These are phyloP conservation scores for Malacoraja senta DNA, from an alignment of 2,797 vertebrate genomes.

Conservation along the genomic window DNA sequence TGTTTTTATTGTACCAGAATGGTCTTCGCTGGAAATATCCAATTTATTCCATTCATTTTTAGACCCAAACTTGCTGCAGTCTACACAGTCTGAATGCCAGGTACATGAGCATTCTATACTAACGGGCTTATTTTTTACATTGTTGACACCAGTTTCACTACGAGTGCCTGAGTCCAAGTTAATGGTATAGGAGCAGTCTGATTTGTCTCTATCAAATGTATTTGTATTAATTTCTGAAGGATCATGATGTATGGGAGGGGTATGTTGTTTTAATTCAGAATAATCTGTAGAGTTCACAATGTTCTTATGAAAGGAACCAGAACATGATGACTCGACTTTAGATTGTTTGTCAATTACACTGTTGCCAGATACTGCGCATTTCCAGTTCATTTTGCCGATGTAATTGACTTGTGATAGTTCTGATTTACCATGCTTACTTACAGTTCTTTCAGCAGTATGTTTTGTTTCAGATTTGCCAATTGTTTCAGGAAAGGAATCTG, in stretches of 20 bases:
- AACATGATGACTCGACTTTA: constrained; percentile 46
- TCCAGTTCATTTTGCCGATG: constrained; percentile 48
- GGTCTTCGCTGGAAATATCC: background rate
- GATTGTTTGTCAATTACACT: constrained; percentile 48
- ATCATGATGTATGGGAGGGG: background rate
- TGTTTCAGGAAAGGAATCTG: constrained; percentile 58
- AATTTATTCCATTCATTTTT: constrained; percentile 34
- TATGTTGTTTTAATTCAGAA: constrained; percentile 47
- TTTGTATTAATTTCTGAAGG: constrained; percentile 6
- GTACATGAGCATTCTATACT: background rate
- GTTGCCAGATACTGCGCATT: constrained; percentile 49
- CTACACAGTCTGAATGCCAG: background rate
- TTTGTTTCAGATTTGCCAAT: constrained; percentile 64
- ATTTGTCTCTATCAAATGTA: background rate
- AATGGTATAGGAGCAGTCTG: background rate
- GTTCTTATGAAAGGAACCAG: constrained; percentile 51
- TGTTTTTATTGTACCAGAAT: constrained; percentile 59
- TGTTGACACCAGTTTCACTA: background rate
- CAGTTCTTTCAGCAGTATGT: constrained; percentile 67
- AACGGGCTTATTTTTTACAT: constrained; percentile 30
- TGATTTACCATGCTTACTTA: constrained; percentile 64
- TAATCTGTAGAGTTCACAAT: constrained; percentile 56
- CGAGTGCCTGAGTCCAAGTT: background rate
- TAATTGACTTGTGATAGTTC: constrained; percentile 61
- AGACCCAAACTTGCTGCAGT: background rate